Evolutionary conservation across 1,140 invertebrate species (phyloP), one percentile per base, ranked within the genome.

Genomic region (Zaprionus inermis): DNA sequence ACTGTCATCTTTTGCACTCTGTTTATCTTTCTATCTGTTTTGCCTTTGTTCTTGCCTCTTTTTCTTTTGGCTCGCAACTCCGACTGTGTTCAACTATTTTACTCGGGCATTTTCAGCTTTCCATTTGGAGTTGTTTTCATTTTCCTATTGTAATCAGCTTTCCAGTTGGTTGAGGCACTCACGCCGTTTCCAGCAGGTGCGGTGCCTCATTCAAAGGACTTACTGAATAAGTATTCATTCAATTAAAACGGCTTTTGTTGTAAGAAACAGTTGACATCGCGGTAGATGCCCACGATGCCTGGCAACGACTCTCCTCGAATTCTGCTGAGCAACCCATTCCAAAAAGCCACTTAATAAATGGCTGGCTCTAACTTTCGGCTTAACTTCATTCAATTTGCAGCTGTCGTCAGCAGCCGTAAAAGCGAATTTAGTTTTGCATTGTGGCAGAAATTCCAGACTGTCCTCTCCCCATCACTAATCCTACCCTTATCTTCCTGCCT

Each of bases 331-430:
- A 46, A n/a, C n/a, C n/a, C n/a, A 4, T 1, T 24, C 22, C 22
- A 24, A 24, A 24, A 4, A 88, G 83, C 79, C 66, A 83, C 76
- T 74, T 89, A 88, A 88, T 83, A 79, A 89, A 88, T 88, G 68
- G 79, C 84, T 12, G 41, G 64, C 77, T 83, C 79, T 72, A 83
- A 83, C 72, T 71, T 79, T 76, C 65, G 78, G 66, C 70, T 79
- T 83, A 83, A 88, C 78, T 88, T 80, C 72, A 88, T 88, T 88
- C 86, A 83, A 88, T 88, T 88, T 88, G 73, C 83, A 78, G 83
- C 83, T 88, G 76, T 88, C 83, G 83, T 80, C 83, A 83, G 84
- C 83, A 88, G 83, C 84, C 79, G 77, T 88, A 88, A 88, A 88
- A 83, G 72, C 76, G 84, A 61, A 69, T 88, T 88, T 88, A 88